Conservation (phyloP, 2,888 invertebrate species). For the Cephus nigrinus region DNA sequence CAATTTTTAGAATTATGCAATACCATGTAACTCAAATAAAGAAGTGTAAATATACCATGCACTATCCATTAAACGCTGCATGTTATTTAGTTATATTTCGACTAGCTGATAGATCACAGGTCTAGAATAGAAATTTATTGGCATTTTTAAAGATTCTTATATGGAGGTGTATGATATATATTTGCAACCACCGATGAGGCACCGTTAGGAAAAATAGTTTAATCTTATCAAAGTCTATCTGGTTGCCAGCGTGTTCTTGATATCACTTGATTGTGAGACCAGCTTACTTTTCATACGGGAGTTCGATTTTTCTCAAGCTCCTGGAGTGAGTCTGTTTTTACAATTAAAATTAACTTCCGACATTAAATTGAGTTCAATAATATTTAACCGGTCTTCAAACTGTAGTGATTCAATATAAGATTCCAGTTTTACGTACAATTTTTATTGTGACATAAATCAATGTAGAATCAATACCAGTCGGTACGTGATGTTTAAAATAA, state of each 20-base stretch:
- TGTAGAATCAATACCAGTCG: not conserved
- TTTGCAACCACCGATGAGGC: not conserved
- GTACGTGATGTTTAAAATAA: not conserved
- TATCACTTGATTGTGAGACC: not conserved
- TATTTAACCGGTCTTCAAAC: not conserved
- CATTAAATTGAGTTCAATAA: not conserved
- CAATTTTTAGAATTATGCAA: slow-evolving; percentile 25
- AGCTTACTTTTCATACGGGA: not conserved
- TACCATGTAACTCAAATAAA: slow-evolving; percentile 30
- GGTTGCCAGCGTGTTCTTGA: slow-evolving; percentile 18
- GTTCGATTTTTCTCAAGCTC: not conserved
- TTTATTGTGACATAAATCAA: not conserved
- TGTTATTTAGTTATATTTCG: not conserved
- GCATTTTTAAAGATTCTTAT: not conserved
- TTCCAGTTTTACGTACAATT: not conserved
- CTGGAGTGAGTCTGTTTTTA: not conserved
- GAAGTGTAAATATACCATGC: slow-evolving; percentile 20
- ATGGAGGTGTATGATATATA: not conserved
- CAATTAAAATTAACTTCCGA: not conserved
- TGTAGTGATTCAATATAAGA: not conserved
- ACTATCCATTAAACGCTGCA: not conserved
- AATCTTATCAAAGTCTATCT: slow-evolving; percentile 58
- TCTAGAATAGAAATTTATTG: not conserved
- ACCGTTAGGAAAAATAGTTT: slow-evolving; percentile 15
- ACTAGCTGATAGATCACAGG: too few species aligned